These are phyloP conservation scores for Neostethus bicornis DNA, from an alignment of 2,797 vertebrate species.

Conservation along the genomic window DNA sequence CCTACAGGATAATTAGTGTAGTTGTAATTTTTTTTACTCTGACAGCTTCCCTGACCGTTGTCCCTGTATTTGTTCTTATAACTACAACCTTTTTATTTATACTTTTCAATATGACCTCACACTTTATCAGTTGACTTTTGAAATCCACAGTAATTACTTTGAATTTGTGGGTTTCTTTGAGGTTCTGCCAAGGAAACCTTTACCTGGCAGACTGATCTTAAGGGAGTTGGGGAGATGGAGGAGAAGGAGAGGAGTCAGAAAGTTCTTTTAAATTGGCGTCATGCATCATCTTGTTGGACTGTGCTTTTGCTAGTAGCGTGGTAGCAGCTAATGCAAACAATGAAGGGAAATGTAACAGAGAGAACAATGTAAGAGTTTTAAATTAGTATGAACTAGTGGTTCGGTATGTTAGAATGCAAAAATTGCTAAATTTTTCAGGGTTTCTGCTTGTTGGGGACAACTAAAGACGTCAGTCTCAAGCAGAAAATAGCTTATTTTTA, in stretches of 20 bases:
- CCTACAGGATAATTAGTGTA: conserved; percentile 51
- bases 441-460: background rate
- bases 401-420: background rate
- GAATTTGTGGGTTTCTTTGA: conserved; percentile 51
- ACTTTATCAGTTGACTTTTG: conserved; percentile 17
- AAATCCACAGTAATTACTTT: conserved; percentile 53
- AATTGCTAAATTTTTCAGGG: background rate
- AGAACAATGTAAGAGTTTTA: conserved; percentile 20
- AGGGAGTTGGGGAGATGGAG: conserved; percentile 67
- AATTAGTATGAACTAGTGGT: conserved; percentile 11
- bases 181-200: conserved; percentile 63
- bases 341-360: conserved; percentile 54
- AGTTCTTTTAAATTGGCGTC: conserved; percentile 66
- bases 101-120: conserved; percentile 27
- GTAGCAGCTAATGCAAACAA: conserved; percentile 36
- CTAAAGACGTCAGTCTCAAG: background rate
- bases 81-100: conserved; percentile 30
- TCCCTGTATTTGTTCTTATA: conserved; percentile 17
- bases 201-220: conserved; percentile 53
- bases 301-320: conserved; percentile 33
- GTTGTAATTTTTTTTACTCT: conserved; percentile 49
- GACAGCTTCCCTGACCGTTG: conserved; percentile 28
- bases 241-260: conserved; percentile 22
- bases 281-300: conserved; percentile 61
- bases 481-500: too few species aligned